Conservation (phyloP, 2,888 invertebrate genomes). For the Galeopsomyia nigrocyanea region DNA sequence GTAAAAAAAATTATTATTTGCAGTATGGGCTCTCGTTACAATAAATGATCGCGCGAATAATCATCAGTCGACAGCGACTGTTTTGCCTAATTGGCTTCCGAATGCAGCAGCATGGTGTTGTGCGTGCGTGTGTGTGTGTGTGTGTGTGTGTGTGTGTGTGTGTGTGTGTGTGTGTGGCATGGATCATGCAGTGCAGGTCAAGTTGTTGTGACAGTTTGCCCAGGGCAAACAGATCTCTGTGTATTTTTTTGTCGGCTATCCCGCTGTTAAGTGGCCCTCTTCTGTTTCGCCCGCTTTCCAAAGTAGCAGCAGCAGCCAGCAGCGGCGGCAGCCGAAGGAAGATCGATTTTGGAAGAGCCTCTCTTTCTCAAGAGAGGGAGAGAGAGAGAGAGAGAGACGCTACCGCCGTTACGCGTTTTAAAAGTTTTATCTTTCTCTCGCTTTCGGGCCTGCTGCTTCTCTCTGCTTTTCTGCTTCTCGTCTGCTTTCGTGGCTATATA, state of each 20-base stretch:
- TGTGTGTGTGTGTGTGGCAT: no score
- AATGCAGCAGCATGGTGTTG: no score
- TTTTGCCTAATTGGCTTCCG: no score
- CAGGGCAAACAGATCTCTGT: constrained; percentile 58
- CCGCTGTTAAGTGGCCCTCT: constrained; percentile 48
- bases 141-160: no score
- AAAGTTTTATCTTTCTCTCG: constrained; percentile 33
- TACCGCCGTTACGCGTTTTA: constrained; percentile 45
- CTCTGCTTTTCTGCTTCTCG: background rate
- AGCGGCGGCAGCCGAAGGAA: background rate
- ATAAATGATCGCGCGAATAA: no score
- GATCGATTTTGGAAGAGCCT: constrained; percentile 46
- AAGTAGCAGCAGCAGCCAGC: constrained; percentile 39
- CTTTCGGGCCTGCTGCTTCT: background rate
- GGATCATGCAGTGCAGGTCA: constrained; percentile 19
- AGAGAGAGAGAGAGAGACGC: constrained; percentile 9
- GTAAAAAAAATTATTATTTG: no score
- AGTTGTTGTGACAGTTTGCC: constrained; percentile 66
- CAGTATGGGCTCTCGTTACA: no score
- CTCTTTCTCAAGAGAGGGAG: background rate
- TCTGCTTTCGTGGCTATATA: constrained; percentile 32
- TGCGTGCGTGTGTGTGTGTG: no score
- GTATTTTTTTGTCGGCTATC: constrained; percentile 34
- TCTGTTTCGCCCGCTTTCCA: constrained; percentile 47
- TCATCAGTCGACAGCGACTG: no score